Conservation (phyloP, 2,113 vertebrate species). For the Scytalopus superciliaris region DNA sequence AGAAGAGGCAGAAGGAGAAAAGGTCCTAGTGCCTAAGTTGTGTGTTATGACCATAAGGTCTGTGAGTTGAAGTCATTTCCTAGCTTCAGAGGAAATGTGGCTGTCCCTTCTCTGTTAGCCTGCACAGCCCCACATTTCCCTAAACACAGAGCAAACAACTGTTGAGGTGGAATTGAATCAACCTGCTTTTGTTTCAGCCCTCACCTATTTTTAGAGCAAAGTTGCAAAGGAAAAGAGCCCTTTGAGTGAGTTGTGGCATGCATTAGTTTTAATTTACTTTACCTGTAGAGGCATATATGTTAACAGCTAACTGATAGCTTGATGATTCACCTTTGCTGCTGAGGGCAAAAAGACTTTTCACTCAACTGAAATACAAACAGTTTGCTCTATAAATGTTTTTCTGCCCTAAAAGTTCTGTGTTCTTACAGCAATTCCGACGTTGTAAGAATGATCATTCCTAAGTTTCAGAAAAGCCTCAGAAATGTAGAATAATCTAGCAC, state of each 20-base stretch:
- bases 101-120: neutral
- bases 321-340: slow-evolving; percentile 15
- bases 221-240: neutral
- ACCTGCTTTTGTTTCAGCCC: neutral
- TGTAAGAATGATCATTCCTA: neutral
- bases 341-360: neutral
- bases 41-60: fast-evolving
- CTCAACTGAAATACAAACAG: neutral
- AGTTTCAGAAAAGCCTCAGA: neutral
- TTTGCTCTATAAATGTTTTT: neutral
- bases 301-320: neutral
- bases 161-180: neutral
- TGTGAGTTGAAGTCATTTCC: neutral
- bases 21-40: fast-evolving
- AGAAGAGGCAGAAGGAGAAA: neutral
- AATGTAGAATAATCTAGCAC: neutral
- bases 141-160: neutral
- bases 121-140: fast-evolving
- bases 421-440: neutral
- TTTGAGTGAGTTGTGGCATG: neutral
- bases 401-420: neutral
- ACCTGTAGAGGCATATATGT: neutral
- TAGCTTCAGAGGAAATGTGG: neutral
- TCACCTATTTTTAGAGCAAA: neutral
- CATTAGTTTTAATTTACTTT: neutral